phyloP scores from a whole-genome alignment of 2,113 vertebrate species.

The Percopsis transmontana region DNA sequence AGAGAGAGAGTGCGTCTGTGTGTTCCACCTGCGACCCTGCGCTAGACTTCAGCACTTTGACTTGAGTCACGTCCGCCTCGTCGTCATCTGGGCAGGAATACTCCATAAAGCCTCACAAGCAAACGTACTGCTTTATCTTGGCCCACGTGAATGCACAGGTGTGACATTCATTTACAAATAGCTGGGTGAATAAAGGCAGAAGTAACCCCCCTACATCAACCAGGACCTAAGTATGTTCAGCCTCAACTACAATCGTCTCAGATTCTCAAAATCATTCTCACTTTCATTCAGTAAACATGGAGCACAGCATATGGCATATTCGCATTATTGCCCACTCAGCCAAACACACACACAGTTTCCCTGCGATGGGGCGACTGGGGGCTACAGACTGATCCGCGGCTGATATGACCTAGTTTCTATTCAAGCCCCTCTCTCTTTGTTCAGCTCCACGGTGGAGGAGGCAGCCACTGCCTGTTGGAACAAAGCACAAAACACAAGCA shows the following conservation, averaged over 20 bases:
- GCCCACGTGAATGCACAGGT: slow-evolving; percentile 39
- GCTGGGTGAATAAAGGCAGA: background rate
- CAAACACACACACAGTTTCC: slow-evolving; percentile 33
- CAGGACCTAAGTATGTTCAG: background rate
- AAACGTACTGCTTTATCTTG: slow-evolving; percentile 53
- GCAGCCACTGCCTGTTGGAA: slow-evolving; percentile 27
- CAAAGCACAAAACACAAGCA: slow-evolving; percentile 57
- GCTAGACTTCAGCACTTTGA: slow-evolving; percentile 14
- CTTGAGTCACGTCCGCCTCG: slow-evolving; percentile 29
- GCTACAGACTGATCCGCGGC: slow-evolving; percentile 60
- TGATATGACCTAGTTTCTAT: slow-evolving; percentile 78
- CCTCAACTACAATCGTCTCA: background rate
- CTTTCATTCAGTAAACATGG: slow-evolving; percentile 24
- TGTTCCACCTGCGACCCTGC: slow-evolving; percentile 33
- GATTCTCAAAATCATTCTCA: slow-evolving; percentile 29
- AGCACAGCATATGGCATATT: slow-evolving; percentile 37
- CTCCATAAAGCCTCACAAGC: slow-evolving; percentile 26
- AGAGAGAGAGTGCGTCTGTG: slow-evolving; percentile 38
- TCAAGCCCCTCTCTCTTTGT: slow-evolving; percentile 72
- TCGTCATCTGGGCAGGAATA: slow-evolving; percentile 22
- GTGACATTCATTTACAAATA: slow-evolving; percentile 49
- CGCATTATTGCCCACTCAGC: slow-evolving; percentile 20
- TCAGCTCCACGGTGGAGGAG: slow-evolving; percentile 50
- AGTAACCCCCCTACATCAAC: background rate
- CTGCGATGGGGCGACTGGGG: slow-evolving; percentile 40